Base-by-base conservation (phyloP, 2,113 vertebrate genomes). In the Poeciliopsis turrubarensis region DNA sequence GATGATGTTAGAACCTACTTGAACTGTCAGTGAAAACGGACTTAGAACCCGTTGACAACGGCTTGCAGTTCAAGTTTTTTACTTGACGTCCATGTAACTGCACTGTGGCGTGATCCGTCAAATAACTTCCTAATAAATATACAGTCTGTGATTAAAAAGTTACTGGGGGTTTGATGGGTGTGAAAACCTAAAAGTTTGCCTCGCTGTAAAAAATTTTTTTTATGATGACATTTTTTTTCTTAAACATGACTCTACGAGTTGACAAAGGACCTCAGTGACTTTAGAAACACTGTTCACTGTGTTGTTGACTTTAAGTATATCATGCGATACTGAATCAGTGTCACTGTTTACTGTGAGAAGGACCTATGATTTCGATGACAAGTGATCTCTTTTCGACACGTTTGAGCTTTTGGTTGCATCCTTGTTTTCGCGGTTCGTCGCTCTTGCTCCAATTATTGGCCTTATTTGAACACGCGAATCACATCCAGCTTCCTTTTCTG, bases 361-460 rank as follows among this genome's bases (percentile, higher is more conserved):
- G n/a, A 54, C 8, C n/a, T 7, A 10, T 54, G 22, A 54, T 25
- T 54, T 22, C 51, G 2, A 54, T 1, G 51, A 54, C 10, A 25
- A 54, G 12, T 30, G 5, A 67, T 25, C 1, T 34, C 5, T n/a
- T 44, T 39, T 78, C 37, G 17, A 7, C 72, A 72, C 70, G 44
- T 19, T 7, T 32, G 64, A 63, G 57, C 77, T 64, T 25, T 11
- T 27, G 39, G 26, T 19, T 32, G 60, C 74, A 60, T 62, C 47
- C 12, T n/a, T 19, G 68, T 41, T 57, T n/a, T 1, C 13, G 15
- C 60, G 68, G 68, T 68, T 73, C 70, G 79, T 80, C 71, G 73
- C 69, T 68, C 54, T 70, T 41, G 25, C 70, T 70, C n/a, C 39
- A 69, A 79, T 84, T 86, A 86, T 79, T 73, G 73, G 70, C 61